phyloP scores from a whole-genome alignment of 1,140 invertebrate genomes.

The Branchinecta lynchi region DNA sequence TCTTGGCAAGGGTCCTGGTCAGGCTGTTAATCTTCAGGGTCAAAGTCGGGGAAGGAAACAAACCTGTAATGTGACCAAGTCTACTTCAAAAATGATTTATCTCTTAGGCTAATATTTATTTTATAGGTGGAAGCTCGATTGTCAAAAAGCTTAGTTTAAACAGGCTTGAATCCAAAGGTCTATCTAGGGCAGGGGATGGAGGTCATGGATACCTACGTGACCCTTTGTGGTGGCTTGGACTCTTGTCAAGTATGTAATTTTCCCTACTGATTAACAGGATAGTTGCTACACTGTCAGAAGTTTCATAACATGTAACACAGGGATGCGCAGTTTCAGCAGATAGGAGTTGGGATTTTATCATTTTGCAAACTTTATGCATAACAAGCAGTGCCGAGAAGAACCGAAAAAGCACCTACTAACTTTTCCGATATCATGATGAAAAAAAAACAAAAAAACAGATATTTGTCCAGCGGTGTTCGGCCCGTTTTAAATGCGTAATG shows the following conservation, averaged over 20 bases:
- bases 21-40: no score
- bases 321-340: background rate
- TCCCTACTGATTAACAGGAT: conserved; percentile 10
- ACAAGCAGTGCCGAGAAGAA: background rate
- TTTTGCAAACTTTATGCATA: background rate
- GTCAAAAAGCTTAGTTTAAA: conserved; percentile 84
- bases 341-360: background rate
- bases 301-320: background rate
- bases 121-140: conserved; percentile 59
- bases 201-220: conserved; percentile 85
- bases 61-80: no score
- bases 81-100: no score
- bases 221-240: conserved; percentile 87
- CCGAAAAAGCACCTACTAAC: background rate
- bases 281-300: no score
- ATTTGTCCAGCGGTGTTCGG: no score
- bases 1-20: no score
- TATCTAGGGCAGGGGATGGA: conserved; percentile 59
- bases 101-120: no score
- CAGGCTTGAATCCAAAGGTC: conserved; percentile 47
- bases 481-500: no score
- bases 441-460: no score
- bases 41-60: no score
- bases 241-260: conserved; percentile 54
- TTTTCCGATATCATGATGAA: no score